Percentiles rank a stretch among this genome's conserved stretches.
These are phyloP conservation scores for Dynastes grantii DNA, from an alignment of 2,888 invertebrate genomes.

Conservation along the genomic window DNA sequence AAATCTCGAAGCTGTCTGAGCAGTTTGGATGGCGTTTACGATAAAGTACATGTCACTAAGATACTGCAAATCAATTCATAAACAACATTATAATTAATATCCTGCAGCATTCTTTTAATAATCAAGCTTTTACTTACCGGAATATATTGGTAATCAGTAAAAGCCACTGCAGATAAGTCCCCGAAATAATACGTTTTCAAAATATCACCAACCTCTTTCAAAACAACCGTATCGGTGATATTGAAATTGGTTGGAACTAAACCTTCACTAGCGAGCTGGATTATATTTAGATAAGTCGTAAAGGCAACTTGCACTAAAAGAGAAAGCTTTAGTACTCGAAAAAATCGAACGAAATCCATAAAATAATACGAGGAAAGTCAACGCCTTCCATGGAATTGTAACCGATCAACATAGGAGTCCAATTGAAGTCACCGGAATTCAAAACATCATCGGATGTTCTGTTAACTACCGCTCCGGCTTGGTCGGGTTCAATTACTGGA, in stretches of 20 bases:
- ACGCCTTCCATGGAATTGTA: constrained; percentile 38
- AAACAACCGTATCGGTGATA: not conserved
- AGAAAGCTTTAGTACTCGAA: not conserved
- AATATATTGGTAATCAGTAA: not conserved
- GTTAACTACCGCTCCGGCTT: constrained; percentile 26
- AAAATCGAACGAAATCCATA: not conserved
- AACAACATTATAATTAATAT: too few relatives aligned
- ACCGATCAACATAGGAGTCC: constrained; percentile 38
- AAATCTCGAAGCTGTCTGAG: constrained; percentile 3
- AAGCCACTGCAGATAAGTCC: not conserved
- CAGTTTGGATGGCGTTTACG: constrained; percentile 13
- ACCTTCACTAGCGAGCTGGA: not conserved
- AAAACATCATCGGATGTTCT: not conserved
- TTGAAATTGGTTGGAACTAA: constrained; percentile 9
- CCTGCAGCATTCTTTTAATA: too few relatives aligned
- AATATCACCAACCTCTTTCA: constrained; percentile 2
- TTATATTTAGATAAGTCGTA: not conserved
- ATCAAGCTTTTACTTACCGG: not conserved
- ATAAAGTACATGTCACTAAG: constrained; percentile 9
- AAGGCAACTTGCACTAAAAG: not conserved
- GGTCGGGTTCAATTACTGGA: constrained; percentile 44
- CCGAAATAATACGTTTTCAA: constrained; percentile 14
- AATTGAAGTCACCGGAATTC: constrained; percentile 18
- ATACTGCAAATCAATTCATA: not conserved
- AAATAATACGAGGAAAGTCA: not conserved